Percentiles rank a stretch among this genome's conserved stretches.
Conservation (phyloP, 2,888 invertebrate genomes). For the Diarsia rubi region DNA sequence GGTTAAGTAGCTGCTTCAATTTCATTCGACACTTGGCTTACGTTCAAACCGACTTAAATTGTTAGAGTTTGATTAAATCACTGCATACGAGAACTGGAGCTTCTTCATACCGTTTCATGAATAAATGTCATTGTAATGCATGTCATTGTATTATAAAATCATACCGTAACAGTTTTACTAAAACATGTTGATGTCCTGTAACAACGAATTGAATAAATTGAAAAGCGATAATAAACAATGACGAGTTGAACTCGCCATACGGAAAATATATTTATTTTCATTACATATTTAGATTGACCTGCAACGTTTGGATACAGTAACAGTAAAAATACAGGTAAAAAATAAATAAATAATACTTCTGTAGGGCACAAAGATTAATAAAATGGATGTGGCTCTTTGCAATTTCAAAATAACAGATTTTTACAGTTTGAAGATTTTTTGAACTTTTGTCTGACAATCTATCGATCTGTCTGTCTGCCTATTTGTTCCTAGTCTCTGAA, state of each 20-base stretch:
- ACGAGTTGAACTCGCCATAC: background rate
- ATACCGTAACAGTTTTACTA: background rate
- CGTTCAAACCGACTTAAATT: conserved; percentile 19
- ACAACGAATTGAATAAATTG: background rate
- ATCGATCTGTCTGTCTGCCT: too few relatives aligned
- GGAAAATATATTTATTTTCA: background rate
- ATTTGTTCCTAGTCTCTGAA: too few relatives aligned
- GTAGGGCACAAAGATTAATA: background rate
- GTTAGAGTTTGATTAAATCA: conserved; percentile 40
- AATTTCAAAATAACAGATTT: too few relatives aligned
- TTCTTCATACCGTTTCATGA: background rate
- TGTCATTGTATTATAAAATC: background rate
- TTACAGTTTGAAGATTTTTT: too few relatives aligned
- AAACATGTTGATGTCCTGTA: background rate
- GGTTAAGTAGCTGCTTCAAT: conserved; percentile 45
- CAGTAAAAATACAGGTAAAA: background rate
- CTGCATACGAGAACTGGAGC: background rate
- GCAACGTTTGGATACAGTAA: background rate
- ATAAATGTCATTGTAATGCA: background rate
- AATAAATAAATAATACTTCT: background rate
- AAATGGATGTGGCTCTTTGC: too few relatives aligned
- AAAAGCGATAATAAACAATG: background rate
- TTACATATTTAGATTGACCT: conserved; percentile 14
- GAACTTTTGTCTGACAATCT: too few relatives aligned
- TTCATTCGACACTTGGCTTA: conserved; percentile 35